A percentile compares a stretch with the other conserved stretches of the same genome.
phyloP scores from a whole-genome alignment of 2,113 vertebrate species.

The Chaetura pelagica region DNA sequence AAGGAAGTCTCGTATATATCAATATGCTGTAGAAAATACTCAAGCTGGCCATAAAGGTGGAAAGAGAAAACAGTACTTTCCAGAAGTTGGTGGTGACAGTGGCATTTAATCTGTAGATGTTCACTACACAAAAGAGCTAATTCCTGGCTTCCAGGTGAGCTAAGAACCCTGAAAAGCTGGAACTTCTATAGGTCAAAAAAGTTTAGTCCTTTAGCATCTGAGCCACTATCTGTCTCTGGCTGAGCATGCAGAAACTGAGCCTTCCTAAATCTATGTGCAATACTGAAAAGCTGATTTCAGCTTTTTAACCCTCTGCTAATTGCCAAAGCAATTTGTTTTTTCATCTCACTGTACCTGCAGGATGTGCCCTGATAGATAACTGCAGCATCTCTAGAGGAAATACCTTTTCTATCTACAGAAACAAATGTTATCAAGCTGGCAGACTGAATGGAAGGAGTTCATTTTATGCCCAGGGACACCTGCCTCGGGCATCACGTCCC shows the following conservation, averaged over 20 bases:
- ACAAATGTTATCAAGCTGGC: not conserved
- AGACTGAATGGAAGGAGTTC: not conserved
- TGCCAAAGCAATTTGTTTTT: not conserved
- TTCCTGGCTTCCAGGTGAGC: not conserved
- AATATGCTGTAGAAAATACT: not conserved
- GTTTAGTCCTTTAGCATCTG: not conserved
- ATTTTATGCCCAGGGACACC: not conserved
- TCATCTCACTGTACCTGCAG: not conserved
- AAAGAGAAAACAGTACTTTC: not conserved
- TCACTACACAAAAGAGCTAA: not conserved
- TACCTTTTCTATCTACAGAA: not conserved
- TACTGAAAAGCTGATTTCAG: conserved; percentile 7
- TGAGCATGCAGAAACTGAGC: not conserved
- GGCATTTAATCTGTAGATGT: not conserved
- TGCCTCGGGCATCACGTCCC: not conserved
- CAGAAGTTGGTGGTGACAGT: not conserved
- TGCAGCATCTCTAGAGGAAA: not conserved
- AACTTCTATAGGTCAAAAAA: not conserved
- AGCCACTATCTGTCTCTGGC: not conserved
- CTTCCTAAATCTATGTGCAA: not conserved
- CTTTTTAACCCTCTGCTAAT: conserved; percentile 23
- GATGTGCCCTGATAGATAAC: not conserved
- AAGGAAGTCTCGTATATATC: not conserved
- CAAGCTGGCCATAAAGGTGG: not conserved
- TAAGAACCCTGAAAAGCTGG: not conserved